Evolutionary conservation across 2,797 vertebrate genomes (phyloP), one percentile per base, ranked within the genome.

Genomic region (Craterocephalus amniculus): DNA sequence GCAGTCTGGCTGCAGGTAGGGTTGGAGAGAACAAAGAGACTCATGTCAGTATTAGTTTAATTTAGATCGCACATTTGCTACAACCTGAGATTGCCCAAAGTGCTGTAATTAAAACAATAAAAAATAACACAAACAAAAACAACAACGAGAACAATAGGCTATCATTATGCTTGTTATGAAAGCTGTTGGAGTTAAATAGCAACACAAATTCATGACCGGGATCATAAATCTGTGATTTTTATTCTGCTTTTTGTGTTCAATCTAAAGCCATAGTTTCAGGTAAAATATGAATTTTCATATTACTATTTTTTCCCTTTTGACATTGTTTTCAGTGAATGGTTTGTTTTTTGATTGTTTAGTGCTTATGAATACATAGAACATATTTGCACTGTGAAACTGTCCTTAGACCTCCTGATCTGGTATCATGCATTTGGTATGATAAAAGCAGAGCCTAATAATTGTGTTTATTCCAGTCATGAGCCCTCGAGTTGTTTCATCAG

Each of bases 401-500:
- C 9, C 1, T 4, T 13, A 24, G 45, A 49, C n/a, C 8, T 10
- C 8, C 20, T 49, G 45, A 24, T 49, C 10, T 49, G 24, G 10
- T 22, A 1, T 11, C 8, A 49, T 49, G n/a, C 4, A 22, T 3
- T 24, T 24, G n/a, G 22, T 12, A 20, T 7, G 68, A 87, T 90
- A 62, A 88, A 83, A 82, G 82, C 70, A 61, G 52, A 60, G 54
- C 32, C 64, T 40, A 48, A 77, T 80, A 69, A 70, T 68, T 63
- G 84, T 64, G 45, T 67, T 67, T 83, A 81, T 83, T 73, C 85
- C 61, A 81, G 63, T 82, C 69, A 81, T 74, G 79, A 79, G 75
- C 35, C 76, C 36, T 38, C 54, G 66, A 54, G 26, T 51, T 38
- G 48, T 84, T 72, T 80, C 10, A 63, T 79, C 63, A 78, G 59